phyloP scores from a whole-genome alignment of 2,888 invertebrate genomes.

The Tyria jacobaeae region DNA sequence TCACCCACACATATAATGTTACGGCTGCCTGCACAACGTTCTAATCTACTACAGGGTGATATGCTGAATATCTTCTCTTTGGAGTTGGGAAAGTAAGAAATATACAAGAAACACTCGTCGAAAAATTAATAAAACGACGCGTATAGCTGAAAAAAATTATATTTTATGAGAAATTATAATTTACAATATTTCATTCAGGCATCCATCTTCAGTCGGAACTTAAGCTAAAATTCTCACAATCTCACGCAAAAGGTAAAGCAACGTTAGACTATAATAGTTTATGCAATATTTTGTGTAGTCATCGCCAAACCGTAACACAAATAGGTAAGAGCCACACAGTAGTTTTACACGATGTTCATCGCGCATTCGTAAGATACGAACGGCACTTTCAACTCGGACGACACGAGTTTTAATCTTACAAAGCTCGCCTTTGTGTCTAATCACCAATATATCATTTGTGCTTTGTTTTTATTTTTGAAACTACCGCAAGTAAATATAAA shows the following conservation, averaged over 20 bases:
- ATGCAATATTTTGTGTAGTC: conserved; percentile 84
- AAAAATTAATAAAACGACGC: conserved; percentile 73
- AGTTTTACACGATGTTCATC: conserved; percentile 68
- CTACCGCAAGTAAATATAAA: conserved; percentile 52
- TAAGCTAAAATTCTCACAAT: conserved; percentile 87
- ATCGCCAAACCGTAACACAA: conserved; percentile 79
- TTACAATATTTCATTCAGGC: conserved; percentile 87
- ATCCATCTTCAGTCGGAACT: conserved; percentile 87
- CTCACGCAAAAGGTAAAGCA: conserved; percentile 87
- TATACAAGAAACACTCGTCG: background rate
- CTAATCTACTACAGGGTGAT: no score
- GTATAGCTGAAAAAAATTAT: conserved; percentile 87
- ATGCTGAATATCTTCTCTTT: background rate
- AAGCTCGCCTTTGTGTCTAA: conserved; percentile 50
- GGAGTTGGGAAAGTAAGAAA: background rate
- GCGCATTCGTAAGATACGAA: conserved; percentile 73
- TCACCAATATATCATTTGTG: conserved; percentile 61
- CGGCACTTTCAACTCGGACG: conserved; percentile 49
- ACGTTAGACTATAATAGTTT: conserved; percentile 87
- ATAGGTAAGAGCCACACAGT: conserved; percentile 72
- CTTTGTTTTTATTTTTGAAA: conserved; percentile 62
- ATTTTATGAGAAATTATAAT: conserved; percentile 88
- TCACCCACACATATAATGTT: no score
- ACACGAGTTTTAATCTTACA: conserved; percentile 49
- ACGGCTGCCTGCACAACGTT: no score